Base-by-base conservation (phyloP, 2,113 vertebrate species). In the Chitala chitala region DNA sequence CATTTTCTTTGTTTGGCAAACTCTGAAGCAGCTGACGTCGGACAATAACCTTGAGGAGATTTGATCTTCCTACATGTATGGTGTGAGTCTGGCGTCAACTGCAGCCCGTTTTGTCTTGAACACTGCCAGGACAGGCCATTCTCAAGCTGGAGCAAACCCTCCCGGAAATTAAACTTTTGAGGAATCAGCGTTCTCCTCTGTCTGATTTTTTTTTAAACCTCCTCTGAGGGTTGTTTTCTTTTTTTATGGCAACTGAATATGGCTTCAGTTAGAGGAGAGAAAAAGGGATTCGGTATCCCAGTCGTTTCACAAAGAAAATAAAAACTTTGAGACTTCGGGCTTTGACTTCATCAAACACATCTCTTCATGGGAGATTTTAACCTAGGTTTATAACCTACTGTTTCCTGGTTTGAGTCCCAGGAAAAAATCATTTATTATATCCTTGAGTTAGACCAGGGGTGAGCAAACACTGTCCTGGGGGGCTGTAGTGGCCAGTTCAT, bases 111-210 rank as follows among this genome's bases (percentile, higher is more conserved):
- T 22, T 31, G 36, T 29, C 33, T 15, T 10, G 29, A 10, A 26
- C 24, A 20, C 56, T 54, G 51, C 22, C 48, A 56, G 46, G 33
- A 20, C 3, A 20, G 8, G 36, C 50, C 29, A n/a, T 68, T 56
- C 15, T 38, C 13, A 36, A 44, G 8, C 51, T 36, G 9, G 17
- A 69, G 38, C 38, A 56, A 38, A 46, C 53, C 2, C 38, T 58
- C 64, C 53, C 50, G 73, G 73, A 75, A 56, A 75, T 75, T 58
- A 68, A 58, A 69, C n/a, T 40, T 55, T 56, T 69, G 63, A 38
- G 24, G 50, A 75, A 26, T 69, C 24, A 46, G 22, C 24, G 44
- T 58, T 53, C 26, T 69, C 38, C 38, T 31, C 33, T 40, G 20
- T 44, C 12, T 26, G 17, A 51, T 51, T 53, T 31, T 66, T 44